phyloP scores from a whole-genome alignment of 1,140 invertebrate species.

The Drosophila gunungcola region DNA sequence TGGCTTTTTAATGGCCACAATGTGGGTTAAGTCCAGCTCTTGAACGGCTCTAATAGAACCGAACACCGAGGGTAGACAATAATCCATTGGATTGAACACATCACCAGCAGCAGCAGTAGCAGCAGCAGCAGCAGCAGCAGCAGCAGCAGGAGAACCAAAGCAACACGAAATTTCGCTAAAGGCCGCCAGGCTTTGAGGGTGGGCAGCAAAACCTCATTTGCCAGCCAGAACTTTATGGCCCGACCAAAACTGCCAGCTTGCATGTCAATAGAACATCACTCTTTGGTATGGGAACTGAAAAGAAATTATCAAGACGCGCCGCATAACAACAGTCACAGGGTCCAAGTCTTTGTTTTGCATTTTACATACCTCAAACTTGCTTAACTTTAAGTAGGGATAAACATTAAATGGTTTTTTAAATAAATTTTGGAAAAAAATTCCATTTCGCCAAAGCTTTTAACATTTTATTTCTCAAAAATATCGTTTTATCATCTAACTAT shows the following conservation, averaged over 20 bases:
- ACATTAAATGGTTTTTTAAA: no score
- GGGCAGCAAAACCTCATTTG: constrained; percentile 25
- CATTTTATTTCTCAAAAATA: no score
- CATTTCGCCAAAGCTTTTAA: neutral
- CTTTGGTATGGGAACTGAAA: constrained; percentile 5
- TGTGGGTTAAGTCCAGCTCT: constrained; percentile 72
- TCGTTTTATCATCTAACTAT: no score
- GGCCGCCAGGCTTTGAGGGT: constrained; percentile 25
- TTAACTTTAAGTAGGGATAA: neutral
- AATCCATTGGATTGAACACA: constrained; percentile 29
- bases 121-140: neutral
- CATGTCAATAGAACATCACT: constrained; percentile 66
- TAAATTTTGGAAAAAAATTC: neutral
- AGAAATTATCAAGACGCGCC: neutral
- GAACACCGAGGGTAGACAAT: neutral
- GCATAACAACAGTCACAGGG: neutral
- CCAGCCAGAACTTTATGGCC: constrained; percentile 30
- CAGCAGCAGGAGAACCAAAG: neutral
- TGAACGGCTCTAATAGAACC: constrained; percentile 43
- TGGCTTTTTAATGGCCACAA: constrained; percentile 62
- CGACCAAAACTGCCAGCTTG: constrained; percentile 43
- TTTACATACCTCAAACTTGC: neutral
- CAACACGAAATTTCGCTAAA: constrained; percentile 17
- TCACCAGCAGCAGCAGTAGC: neutral
- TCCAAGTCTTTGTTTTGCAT: neutral